phyloP scores from a whole-genome alignment of 1,140 invertebrate species.

The Sinella curviseta region DNA sequence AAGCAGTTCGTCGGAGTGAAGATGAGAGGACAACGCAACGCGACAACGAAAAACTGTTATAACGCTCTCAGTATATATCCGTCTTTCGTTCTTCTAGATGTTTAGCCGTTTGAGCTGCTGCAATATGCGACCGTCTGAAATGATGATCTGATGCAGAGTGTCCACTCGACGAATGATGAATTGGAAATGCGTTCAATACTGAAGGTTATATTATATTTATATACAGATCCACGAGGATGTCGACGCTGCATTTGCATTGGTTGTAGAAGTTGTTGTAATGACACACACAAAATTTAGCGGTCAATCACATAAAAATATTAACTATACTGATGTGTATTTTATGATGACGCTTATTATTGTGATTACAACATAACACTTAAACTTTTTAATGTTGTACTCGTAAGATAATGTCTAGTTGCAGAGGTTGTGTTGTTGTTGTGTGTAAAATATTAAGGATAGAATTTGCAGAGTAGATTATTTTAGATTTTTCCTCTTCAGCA shows the following conservation, averaged over 20 bases:
- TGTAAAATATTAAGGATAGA: too few relatives aligned
- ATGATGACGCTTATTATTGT: not conserved
- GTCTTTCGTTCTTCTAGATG: too few relatives aligned
- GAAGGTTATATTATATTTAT: not conserved
- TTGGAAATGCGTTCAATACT: not conserved
- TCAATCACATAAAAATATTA: not conserved
- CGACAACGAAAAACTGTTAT: too few relatives aligned
- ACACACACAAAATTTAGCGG: not conserved
- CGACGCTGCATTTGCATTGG: not conserved
- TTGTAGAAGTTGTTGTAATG: not conserved
- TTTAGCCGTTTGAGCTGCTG: too few relatives aligned
- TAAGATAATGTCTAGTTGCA: not conserved
- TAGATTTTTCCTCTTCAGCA: too few relatives aligned
- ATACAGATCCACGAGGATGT: not conserved
- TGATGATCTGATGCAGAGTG: too few relatives aligned
- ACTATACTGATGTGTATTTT: not conserved
- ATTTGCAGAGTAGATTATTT: too few relatives aligned
- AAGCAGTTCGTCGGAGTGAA: too few relatives aligned
- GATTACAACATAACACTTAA: not conserved
- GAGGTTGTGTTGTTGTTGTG: not conserved
- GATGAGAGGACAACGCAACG: too few relatives aligned
- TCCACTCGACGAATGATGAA: not conserved
- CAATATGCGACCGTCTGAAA: too few relatives aligned
- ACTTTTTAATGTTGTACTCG: not conserved
- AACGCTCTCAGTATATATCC: too few relatives aligned